These are phyloP conservation scores for Mallotus villosus DNA, from an alignment of 2,797 vertebrate genomes.

Conservation along the genomic window DNA sequence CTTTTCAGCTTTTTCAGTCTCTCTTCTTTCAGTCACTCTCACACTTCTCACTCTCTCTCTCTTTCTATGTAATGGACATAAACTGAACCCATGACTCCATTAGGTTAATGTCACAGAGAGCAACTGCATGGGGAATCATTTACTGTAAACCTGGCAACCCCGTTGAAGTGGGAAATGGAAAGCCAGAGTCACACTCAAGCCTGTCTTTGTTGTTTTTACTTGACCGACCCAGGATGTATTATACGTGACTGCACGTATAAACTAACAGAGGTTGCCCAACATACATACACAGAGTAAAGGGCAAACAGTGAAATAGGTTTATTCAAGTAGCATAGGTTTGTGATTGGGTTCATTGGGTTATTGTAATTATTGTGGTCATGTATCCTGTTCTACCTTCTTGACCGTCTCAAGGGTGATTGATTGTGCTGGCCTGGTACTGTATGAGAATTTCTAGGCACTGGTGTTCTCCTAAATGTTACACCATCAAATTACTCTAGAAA, in stretches of 20 bases:
- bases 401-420: constrained; percentile 37
- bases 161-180: background rate
- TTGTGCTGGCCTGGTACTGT: constrained; percentile 23
- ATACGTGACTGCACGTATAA: background rate
- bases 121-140: background rate
- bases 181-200: background rate
- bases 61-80: background rate
- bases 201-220: background rate
- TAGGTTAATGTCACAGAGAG: background rate
- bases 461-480: constrained; percentile 27
- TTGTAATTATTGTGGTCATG: background rate
- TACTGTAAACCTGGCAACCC: constrained; percentile 4
- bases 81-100: background rate
- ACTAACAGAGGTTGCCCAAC: background rate
- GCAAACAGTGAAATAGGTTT: background rate
- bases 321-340: background rate
- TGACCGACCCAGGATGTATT: background rate
- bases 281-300: too few relatives aligned
- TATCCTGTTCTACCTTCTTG: background rate
- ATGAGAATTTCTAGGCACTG: constrained; percentile 24
- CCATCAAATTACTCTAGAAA: constrained; percentile 27
- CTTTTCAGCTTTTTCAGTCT: background rate
- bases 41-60: background rate
- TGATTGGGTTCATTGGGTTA: constrained; percentile 5
- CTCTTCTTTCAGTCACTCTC: background rate